phyloP scores from a whole-genome alignment of 2,888 invertebrate species.

The Drosophila koepferae region DNA sequence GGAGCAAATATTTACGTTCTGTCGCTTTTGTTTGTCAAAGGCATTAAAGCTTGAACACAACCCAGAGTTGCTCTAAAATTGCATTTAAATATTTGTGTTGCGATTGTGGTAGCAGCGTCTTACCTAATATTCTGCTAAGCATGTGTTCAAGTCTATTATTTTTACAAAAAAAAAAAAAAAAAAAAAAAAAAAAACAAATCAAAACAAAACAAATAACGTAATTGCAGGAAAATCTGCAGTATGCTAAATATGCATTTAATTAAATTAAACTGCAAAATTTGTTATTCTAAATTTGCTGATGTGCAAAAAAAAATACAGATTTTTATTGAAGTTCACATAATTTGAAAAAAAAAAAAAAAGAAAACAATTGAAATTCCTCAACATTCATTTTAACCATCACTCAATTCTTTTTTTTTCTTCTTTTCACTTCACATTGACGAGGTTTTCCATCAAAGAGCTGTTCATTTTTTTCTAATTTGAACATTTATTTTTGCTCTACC shows the following conservation, averaged over 20 bases:
- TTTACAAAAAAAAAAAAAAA: too few species aligned
- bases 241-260: neutral
- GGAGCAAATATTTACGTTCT: slow-evolving; percentile 53
- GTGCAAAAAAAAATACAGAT: too few species aligned
- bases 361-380: slow-evolving; percentile 7
- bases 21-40: slow-evolving; percentile 28
- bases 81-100: slow-evolving; percentile 23
- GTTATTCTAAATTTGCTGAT: too few species aligned
- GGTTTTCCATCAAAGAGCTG: slow-evolving; percentile 43
- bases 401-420: slow-evolving; percentile 12
- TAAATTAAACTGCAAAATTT: neutral
- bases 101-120: too few species aligned
- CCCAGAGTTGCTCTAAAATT: slow-evolving; percentile 7
- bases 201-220: neutral
- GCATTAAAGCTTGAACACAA: slow-evolving; percentile 14
- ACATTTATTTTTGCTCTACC: neutral
- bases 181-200: too few species aligned
- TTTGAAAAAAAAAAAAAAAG: too few species aligned
- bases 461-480: slow-evolving; percentile 53
- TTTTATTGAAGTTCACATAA: too few species aligned
- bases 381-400: slow-evolving; percentile 18
- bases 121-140: neutral
- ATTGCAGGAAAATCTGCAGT: neutral
- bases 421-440: slow-evolving; percentile 44
- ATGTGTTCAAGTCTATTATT: neutral